Evolutionary conservation across 2,113 vertebrate species (phyloP).

Genomic region (Stigmatopora nigra): DNA sequence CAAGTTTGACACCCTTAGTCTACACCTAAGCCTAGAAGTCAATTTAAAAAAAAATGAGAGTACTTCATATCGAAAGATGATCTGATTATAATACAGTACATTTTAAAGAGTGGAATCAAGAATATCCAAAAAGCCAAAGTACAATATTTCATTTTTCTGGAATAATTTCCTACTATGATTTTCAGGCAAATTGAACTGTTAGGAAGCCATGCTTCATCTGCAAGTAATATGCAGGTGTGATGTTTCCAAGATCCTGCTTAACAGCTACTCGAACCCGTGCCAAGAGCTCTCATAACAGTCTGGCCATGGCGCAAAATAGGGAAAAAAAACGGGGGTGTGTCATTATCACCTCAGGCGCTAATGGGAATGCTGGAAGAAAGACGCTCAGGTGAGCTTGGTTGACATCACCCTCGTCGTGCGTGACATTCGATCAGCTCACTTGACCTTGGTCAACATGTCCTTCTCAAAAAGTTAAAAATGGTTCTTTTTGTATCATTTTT

Average conservation of each 20-base stretch:
- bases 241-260: conserved; percentile 18
- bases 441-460: background rate
- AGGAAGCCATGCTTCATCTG: background rate
- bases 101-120: background rate
- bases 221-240: conserved; percentile 13
- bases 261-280: conserved; percentile 29
- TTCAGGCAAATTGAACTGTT: background rate
- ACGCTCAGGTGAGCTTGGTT: background rate
- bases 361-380: conserved; percentile 6
- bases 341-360: conserved; percentile 38
- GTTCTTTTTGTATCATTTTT: too few relatives aligned
- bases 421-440: background rate
- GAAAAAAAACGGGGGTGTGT: conserved; percentile 8
- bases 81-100: background rate
- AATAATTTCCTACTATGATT: background rate
- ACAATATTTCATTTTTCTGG: background rate
- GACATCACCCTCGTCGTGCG: background rate
- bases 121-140: too few relatives aligned
- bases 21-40: background rate
- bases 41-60: background rate
- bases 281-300: conserved; percentile 21
- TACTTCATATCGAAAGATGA: background rate
- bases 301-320: conserved; percentile 19
- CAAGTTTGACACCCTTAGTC: too few relatives aligned
- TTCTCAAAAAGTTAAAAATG: background rate